Base-by-base conservation (phyloP, 1,140 invertebrate species). In the Caenorhabditis brenneri region DNA sequence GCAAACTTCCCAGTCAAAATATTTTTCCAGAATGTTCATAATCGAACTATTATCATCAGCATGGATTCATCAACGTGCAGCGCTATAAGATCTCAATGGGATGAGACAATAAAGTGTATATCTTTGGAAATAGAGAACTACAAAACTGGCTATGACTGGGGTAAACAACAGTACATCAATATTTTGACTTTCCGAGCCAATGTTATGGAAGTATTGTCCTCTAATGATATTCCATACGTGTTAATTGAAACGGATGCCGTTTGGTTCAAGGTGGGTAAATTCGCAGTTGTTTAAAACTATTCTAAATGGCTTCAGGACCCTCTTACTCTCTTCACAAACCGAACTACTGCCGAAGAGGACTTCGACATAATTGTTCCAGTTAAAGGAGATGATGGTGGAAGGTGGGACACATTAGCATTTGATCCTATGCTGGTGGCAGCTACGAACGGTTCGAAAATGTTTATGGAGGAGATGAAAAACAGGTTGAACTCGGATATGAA, bases 201-300 rank as follows among this genome's bases (percentile, higher is more conserved):
- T 36, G 39, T 89, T 55, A 79, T 89, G 51, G 24, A 81, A 9
- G 10, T 46, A 2, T 27, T 49, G 24, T 24, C 80, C 5, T 7
- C 49, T 24, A 27, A 85, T 69, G n/a, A 84, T 29, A 53, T 89
- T 24, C 82, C 87, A 0, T 87, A 87, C 46, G 86, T 89, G 0
- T 46, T 89, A 1, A 82, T 90, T 27, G 88, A 89, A 81, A 87
- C 88, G 16, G 88, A 89, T 79, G 88, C 88, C 2, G 78, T 89
- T 12, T 89, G 88, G 88, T 69, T 89, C 15, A 79, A 55, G 53
- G 53, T 55, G n/a, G n/a, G n/a, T n/a, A n/a, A n/a, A n/a, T n/a
- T n/a, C n/a, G n/a, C n/a, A n/a, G n/a, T n/a, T n/a, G n/a, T n/a
- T n/a, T n/a, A n/a, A n/a, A n/a, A n/a, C n/a, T n/a, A n/a, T n/a